Evolutionary conservation across 2,888 invertebrate species (phyloP).

Genomic region (Drosophila percnosoma): DNA sequence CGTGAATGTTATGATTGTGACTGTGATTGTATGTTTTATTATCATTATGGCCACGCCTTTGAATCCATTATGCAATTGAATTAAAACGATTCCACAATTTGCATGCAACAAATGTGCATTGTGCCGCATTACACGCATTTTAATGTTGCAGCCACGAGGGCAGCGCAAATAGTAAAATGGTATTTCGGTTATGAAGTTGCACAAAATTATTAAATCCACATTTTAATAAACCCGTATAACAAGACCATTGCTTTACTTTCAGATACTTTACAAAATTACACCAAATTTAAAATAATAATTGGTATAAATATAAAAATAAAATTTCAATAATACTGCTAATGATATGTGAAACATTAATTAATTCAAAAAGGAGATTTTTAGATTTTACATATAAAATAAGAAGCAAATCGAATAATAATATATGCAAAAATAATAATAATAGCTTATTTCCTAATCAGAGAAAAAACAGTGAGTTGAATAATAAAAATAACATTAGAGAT

Average conservation of each 20-base stretch:
- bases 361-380: no score
- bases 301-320: no score
- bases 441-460: not conserved
- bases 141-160: conserved; percentile 62
- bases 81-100: conserved; percentile 37
- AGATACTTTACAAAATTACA: not conserved
- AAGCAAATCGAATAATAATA: not conserved
- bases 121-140: conserved; percentile 47
- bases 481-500: not conserved
- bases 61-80: conserved; percentile 29
- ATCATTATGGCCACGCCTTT: conserved; percentile 32
- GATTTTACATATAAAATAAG: not conserved
- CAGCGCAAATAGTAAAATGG: conserved; percentile 52
- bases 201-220: conserved; percentile 70
- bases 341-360: no score
- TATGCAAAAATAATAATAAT: not conserved
- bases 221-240: conserved; percentile 55
- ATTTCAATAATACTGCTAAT: not conserved
- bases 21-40: conserved; percentile 32
- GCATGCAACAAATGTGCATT: conserved; percentile 32
- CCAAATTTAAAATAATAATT: not conserved
- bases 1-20: conserved; percentile 36
- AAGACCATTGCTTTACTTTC: not conserved
- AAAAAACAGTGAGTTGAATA: not conserved
- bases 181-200: conserved; percentile 54